Evolutionary conservation across 2,888 invertebrate genomes (phyloP).

Genomic region (Arrhopalites spinosus): DNA sequence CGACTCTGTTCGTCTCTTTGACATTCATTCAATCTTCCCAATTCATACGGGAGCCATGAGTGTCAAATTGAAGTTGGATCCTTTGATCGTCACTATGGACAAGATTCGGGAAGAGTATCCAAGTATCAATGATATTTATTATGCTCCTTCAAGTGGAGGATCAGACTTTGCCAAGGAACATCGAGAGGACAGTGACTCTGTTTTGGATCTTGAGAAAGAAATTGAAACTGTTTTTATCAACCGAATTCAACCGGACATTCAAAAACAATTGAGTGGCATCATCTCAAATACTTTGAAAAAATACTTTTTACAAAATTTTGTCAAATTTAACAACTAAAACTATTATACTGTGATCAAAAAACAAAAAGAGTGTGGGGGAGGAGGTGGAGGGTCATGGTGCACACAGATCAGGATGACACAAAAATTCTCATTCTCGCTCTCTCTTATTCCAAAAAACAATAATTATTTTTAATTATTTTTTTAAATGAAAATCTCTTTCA

Average conservation of each 20-base stretch:
- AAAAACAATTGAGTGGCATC: constrained; percentile 48
- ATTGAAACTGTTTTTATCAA: constrained; percentile 51
- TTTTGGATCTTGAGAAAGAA: constrained; percentile 52
- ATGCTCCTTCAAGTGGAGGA: not conserved
- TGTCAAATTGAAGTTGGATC: constrained; percentile 52
- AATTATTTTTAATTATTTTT: too few relatives aligned
- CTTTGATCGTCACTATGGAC: constrained; percentile 49
- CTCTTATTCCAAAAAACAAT: too few relatives aligned
- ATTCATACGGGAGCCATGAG: constrained; percentile 50
- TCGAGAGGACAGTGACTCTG: constrained; percentile 47
- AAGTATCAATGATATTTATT: constrained; percentile 34
- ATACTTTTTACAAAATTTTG: constrained; percentile 43
- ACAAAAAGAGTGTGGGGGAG: not conserved
- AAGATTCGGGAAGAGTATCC: constrained; percentile 42
- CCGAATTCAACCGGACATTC: constrained; percentile 52
- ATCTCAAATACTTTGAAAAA: constrained; percentile 43
- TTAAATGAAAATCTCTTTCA: too few relatives aligned
- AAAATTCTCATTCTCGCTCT: not conserved
- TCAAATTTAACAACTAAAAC: constrained; percentile 8
- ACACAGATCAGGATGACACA: not conserved
- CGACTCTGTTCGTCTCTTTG: constrained; percentile 53
- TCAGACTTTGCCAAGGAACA: constrained; percentile 49
- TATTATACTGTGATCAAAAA: not conserved
- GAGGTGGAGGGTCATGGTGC: not conserved
- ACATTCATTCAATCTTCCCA: constrained; percentile 55